phyloP scores from a whole-genome alignment of 2,113 vertebrate species.

The Anhinga anhinga region DNA sequence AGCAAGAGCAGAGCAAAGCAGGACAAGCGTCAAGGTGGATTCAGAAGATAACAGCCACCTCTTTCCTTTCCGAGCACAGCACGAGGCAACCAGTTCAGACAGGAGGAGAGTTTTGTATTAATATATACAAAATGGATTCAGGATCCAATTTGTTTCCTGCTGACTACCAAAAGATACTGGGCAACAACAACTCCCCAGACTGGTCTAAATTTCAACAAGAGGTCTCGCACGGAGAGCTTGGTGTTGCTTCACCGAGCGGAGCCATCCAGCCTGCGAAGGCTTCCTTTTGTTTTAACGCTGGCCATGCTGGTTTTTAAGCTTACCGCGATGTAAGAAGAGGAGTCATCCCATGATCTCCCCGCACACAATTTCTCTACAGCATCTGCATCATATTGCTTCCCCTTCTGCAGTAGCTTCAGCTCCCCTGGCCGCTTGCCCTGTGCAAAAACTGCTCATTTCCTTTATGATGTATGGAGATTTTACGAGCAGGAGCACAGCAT shows the following conservation, averaged over 20 bases:
- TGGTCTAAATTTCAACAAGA: neutral
- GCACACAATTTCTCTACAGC: neutral
- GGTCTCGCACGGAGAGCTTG: fast-evolving
- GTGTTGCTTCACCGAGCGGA: neutral
- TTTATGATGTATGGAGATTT: slow-evolving; percentile 6
- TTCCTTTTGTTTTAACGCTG: neutral
- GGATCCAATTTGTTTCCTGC: neutral
- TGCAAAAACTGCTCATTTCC: slow-evolving; percentile 63
- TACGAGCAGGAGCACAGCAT: slow-evolving; percentile 11
- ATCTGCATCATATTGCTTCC: neutral
- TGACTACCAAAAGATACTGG: neutral
- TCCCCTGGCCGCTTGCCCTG: slow-evolving; percentile 16
- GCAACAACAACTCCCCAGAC: fast-evolving
- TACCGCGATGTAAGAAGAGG: neutral
- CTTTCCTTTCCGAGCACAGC: fast-evolving
- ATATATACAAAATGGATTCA: neutral
- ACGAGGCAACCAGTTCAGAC: neutral
- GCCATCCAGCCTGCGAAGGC: neutral
- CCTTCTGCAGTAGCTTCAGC: slow-evolving; percentile 8
- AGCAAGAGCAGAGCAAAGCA: neutral
- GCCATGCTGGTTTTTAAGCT: fast-evolving
- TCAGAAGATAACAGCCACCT: neutral
- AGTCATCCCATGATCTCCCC: neutral
- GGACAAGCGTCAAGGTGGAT: neutral
- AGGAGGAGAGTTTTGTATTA: neutral